Conservation (phyloP, 2,113 vertebrate species). For the Meleagris gallopavo region DNA sequence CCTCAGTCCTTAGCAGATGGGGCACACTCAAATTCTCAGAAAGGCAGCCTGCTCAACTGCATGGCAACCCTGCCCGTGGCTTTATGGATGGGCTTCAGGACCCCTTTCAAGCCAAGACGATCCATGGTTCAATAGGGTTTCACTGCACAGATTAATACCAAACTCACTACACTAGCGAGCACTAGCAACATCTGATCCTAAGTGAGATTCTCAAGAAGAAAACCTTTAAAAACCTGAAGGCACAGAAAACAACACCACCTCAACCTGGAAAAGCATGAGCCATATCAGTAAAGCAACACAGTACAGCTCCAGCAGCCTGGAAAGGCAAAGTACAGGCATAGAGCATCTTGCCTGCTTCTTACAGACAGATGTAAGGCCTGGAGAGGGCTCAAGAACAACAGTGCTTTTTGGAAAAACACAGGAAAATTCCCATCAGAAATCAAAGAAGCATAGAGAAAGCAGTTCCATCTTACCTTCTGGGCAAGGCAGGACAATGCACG, state of each 20-base stretch:
- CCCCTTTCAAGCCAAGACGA: neutral
- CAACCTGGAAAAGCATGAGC: rapidly evolving
- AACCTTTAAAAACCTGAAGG: neutral
- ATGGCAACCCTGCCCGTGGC: neutral
- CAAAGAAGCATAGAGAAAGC: rapidly evolving
- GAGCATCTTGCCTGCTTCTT: neutral
- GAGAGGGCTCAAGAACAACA: rapidly evolving
- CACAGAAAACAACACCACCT: rapidly evolving
- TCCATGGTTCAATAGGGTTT: neutral
- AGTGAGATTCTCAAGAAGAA: neutral
- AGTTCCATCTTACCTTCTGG: rapidly evolving
- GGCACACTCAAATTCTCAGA: neutral
- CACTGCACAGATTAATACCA: rapidly evolving
- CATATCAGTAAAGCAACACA: rapidly evolving
- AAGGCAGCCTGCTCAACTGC: neutral
- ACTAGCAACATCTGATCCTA: neutral
- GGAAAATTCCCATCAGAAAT: neutral
- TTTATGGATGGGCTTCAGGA: neutral
- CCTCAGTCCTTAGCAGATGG: no score
- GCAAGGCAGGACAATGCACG: rapidly evolving
- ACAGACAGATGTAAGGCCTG: neutral
- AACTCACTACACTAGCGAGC: neutral
- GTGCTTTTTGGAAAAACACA: rapidly evolving
- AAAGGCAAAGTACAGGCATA: neutral
- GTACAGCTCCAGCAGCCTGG: rapidly evolving